phyloP scores from a whole-genome alignment of 2,888 invertebrate genomes.

The Tineola bisselliella region DNA sequence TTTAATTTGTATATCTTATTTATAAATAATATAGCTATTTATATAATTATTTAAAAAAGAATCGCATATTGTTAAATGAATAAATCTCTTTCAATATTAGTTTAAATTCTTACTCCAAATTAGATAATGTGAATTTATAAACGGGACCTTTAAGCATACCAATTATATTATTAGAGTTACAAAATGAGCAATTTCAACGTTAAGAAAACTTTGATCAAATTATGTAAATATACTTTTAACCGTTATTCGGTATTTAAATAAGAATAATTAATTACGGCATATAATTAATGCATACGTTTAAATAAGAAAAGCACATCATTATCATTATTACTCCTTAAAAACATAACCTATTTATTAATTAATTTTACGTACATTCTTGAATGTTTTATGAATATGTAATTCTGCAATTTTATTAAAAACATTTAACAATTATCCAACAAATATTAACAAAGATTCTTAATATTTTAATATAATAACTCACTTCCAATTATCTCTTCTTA shows the following conservation, averaged over 20 bases:
- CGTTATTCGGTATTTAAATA: background rate
- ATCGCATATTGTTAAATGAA: too few species aligned
- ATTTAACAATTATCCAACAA: too few species aligned
- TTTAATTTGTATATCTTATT: too few species aligned
- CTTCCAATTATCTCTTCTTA: too few species aligned
- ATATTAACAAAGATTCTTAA: too few species aligned
- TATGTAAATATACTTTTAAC: background rate
- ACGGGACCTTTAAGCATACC: background rate
- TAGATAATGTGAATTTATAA: background rate
- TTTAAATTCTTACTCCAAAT: background rate
- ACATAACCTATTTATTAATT: background rate
- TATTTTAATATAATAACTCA: too few species aligned
- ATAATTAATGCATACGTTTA: constrained; percentile 2
- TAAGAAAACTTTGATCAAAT: background rate
- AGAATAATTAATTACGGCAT: background rate
- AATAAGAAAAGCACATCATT: background rate
- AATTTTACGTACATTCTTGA: too few species aligned
- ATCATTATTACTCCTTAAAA: background rate
- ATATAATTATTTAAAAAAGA: too few species aligned
- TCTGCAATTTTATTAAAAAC: too few species aligned
- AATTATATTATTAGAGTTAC: background rate
- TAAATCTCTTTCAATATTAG: background rate
- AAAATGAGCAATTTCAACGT: background rate
- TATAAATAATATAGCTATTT: too few species aligned
- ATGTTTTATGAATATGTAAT: too few species aligned